These are phyloP conservation scores for Pseudomyrmex dendroicus DNA, from an alignment of 1,140 invertebrate genomes.

Conservation along the genomic window DNA sequence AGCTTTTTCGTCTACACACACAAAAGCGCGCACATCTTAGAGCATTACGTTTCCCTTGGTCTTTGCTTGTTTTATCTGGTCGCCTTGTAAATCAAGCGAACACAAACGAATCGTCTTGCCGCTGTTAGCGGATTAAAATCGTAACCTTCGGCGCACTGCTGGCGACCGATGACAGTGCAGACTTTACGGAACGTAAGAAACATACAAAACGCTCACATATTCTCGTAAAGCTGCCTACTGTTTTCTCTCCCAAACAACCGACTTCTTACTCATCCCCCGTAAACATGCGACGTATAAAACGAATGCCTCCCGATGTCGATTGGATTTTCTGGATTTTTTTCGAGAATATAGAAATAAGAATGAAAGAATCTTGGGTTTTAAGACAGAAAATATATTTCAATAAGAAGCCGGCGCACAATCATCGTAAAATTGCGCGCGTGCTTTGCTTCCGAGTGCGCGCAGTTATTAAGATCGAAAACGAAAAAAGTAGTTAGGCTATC, in stretches of 20 bases:
- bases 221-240: constrained; percentile 76
- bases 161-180: constrained; percentile 42
- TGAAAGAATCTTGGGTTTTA: constrained; percentile 11
- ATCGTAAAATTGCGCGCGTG: constrained; percentile 41
- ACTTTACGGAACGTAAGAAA: constrained; percentile 73
- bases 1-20: background rate
- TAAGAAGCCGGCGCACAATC: constrained; percentile 41
- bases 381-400: constrained; percentile 41
- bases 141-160: constrained; percentile 58
- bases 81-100: constrained; percentile 74
- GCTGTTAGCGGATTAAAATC: constrained; percentile 80
- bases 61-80: background rate
- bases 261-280: constrained; percentile 43
- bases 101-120: constrained; percentile 73
- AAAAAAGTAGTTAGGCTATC: background rate
- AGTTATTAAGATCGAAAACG: constrained; percentile 27
- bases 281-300: constrained; percentile 52
- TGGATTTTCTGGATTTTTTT: constrained; percentile 73
- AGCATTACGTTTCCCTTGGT: background rate
- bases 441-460: background rate
- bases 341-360: constrained; percentile 51
- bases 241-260: constrained; percentile 63
- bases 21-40: background rate
- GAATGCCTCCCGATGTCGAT: constrained; percentile 50
- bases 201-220: constrained; percentile 62